Base-by-base conservation (phyloP, 2,888 invertebrate genomes). In the Drosophila suboccidentalis region DNA sequence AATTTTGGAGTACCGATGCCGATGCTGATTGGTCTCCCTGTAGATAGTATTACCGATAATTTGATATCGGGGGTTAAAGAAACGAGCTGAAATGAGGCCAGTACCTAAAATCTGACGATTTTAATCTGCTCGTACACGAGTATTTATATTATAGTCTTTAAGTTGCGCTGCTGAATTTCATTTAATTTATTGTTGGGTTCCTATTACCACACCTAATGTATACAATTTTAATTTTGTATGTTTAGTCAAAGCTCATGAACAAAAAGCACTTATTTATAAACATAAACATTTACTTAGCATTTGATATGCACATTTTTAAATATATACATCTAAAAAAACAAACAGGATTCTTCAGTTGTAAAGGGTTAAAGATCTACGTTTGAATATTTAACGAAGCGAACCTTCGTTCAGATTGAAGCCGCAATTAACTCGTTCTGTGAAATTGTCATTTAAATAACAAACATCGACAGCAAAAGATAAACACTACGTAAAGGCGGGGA, bases 71-170 rank as follows among this genome's bases (percentile, higher is more conserved):
- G 32, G 32, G 8, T 49, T 62, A 46, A 8, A 57, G 3, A 5
- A 63, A 58, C 53, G 71, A 72, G 89, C 87, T 81, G 57, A 61
- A 75, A 87, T 75, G 89, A 84, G 83, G 89, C 87, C 65, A 63
- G 54, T 65, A 83, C 63, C 71, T 67, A 60, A 70, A 67, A 68
- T 68, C 66, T 46, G 11, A 71, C 44, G 70, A 75, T 76, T 61
- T 76, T 43, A 57, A 67, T 11, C 43, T 78, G 77, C 64, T 82
- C 47, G 66, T 55, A 49, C 68, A 43, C 61, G 72, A 69, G 78
- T 76, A 82, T 76, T 80, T 69, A 71, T 66, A 64, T 82, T 86
- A 8, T 78, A 50, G 50, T 36, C 67, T 62, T 26, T 73, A 87
- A 87, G 85, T 51, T 70, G 43, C 75, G 57, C 69, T 67, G 54